A percentile compares a stretch with the other conserved stretches of the same genome.
These are phyloP conservation scores for Melanaphis sacchari DNA, from an alignment of 1,140 invertebrate genomes.

Conservation along the genomic window DNA sequence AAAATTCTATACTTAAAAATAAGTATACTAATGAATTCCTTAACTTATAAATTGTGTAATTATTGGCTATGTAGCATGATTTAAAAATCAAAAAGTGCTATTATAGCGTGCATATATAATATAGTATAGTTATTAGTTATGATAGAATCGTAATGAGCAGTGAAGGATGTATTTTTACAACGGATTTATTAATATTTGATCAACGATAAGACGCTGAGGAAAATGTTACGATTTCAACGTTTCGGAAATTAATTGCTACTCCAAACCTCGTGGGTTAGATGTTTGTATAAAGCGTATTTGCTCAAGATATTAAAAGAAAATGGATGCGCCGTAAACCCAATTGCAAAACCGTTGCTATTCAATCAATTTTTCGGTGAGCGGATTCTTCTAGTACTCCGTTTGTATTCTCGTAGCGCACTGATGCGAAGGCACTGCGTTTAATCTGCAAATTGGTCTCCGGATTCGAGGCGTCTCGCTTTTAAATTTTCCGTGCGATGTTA, in stretches of 20 bases:
- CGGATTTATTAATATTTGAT: not conserved
- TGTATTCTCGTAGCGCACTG: not conserved
- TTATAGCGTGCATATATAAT: not conserved
- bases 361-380: not conserved
- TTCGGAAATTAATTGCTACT: slow-evolving; percentile 34
- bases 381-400: not conserved
- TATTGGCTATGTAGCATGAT: not conserved
- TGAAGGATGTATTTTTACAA: not conserved
- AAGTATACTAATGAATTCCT: too few species aligned
- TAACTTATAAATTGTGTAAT: not conserved
- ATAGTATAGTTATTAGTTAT: not conserved
- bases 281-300: not conserved
- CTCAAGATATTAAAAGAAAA: slow-evolving; percentile 21
- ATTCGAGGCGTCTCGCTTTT: not conserved
- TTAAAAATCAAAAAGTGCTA: not conserved
- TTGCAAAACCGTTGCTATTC: not conserved
- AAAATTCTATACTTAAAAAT: not conserved
- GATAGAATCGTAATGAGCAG: not conserved
- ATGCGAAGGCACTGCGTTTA: not conserved
- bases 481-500: not conserved
- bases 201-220: not conserved
- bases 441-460: not conserved
- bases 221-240: slow-evolving; percentile 7
- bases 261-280: not conserved
- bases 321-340: not conserved